A percentile compares a stretch with the other conserved stretches of the same genome.
These are phyloP conservation scores for Aplidium turbinatum DNA, from an alignment of 23 tunicate genomes.

Conservation along the genomic window DNA sequence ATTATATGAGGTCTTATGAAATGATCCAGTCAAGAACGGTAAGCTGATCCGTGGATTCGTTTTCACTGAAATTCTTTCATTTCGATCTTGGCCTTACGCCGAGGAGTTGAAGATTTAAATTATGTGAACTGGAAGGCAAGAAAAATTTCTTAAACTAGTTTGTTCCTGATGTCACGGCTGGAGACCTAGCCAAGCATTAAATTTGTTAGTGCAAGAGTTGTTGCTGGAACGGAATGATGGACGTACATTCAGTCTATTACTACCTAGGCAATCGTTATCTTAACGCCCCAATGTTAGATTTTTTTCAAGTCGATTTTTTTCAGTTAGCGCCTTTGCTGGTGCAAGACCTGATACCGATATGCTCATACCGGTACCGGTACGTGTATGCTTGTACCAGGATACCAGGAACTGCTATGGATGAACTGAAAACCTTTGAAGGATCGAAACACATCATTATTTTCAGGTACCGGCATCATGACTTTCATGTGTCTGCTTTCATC, in stretches of 20 bases:
- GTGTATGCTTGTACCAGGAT: conserved; percentile 68
- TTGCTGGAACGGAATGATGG: too few species aligned
- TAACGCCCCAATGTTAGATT: too few species aligned
- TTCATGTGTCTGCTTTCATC: too few species aligned
- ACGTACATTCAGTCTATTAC: too few species aligned
- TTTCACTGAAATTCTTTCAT: not conserved
- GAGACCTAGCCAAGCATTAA: not conserved
- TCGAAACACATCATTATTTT: conserved; percentile 76
- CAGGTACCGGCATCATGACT: conserved; percentile 46
- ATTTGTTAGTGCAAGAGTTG: not conserved
- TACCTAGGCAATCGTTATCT: too few species aligned
- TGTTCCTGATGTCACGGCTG: too few species aligned
- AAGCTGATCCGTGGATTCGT: too few species aligned
- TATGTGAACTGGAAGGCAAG: too few species aligned
- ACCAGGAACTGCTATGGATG: conserved; percentile 75
- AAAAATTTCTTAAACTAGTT: too few species aligned
- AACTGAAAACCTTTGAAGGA: conserved; percentile 74
- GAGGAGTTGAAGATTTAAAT: too few species aligned
- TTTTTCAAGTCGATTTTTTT: conserved; percentile 2
- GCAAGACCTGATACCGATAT: conserved; percentile 84
- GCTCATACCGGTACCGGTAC: conserved; percentile 66
- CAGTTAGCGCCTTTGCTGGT: conserved; percentile 67
- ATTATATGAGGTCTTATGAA: conserved; percentile 54
- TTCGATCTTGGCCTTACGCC: too few species aligned
- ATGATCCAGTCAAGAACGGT: conserved; percentile 49